phyloP scores from a whole-genome alignment of 2,113 vertebrate genomes.

The Aramus guarauna region DNA sequence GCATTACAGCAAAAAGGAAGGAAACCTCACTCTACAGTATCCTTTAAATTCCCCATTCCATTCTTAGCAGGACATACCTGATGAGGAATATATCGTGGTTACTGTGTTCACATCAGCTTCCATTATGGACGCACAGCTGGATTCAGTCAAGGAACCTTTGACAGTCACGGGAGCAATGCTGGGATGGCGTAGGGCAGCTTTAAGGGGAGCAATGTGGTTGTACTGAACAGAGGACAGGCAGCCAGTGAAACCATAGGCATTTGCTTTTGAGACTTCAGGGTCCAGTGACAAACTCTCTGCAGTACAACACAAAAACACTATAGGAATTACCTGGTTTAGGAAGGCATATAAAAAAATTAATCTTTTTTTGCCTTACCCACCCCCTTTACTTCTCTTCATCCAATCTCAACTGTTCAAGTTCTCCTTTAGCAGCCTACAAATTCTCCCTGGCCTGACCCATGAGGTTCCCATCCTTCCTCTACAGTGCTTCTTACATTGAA shows the following conservation, averaged over 20 bases:
- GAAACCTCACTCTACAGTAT: not conserved
- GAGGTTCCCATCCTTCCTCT: not conserved
- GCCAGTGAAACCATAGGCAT: slow-evolving; percentile 84
- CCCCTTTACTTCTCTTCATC: not conserved
- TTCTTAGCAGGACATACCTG: slow-evolving; percentile 72
- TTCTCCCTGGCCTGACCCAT: not conserved
- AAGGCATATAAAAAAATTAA: not conserved
- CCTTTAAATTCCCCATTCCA: not conserved
- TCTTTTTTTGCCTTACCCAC: not conserved
- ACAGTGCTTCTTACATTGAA: not conserved
- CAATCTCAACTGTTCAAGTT: not conserved
- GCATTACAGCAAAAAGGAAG: not conserved
- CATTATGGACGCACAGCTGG: slow-evolving; percentile 76
- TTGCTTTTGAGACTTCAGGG: slow-evolving; percentile 81
- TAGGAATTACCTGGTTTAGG: not conserved
- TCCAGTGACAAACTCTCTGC: slow-evolving; percentile 78
- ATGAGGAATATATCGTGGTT: slow-evolving; percentile 81
- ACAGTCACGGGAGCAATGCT: slow-evolving; percentile 80
- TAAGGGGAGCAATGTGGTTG: slow-evolving; percentile 89
- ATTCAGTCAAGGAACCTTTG: slow-evolving; percentile 81
- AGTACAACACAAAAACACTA: not conserved
- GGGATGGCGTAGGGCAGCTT: slow-evolving; percentile 86
- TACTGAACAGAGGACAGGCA: slow-evolving; percentile 94
- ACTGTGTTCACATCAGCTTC: slow-evolving; percentile 76
- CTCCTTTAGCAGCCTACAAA: not conserved